Conservation (phyloP, 2,888 invertebrate species). For the Crepidodera aurea region DNA sequence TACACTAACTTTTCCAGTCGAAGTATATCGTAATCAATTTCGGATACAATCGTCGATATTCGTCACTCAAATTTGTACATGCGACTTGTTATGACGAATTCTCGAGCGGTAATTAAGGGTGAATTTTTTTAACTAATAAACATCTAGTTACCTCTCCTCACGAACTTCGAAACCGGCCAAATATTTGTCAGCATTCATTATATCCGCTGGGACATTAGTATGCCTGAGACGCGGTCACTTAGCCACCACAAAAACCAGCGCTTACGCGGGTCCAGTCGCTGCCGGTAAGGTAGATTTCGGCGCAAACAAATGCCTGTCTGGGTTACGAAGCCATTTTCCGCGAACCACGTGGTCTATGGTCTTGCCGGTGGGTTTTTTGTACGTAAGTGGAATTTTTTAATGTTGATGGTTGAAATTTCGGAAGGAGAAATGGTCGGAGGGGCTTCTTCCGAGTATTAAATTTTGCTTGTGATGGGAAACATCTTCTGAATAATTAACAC, state of each 20-base stretch:
- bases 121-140: conserved; percentile 47
- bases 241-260: conserved; percentile 44
- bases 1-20: no score
- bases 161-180: conserved; percentile 46
- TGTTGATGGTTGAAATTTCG: conserved; percentile 18
- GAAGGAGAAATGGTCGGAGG: background rate
- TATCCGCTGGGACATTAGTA: conserved; percentile 48
- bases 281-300: conserved; percentile 35
- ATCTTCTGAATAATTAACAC: no score
- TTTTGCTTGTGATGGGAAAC: background rate
- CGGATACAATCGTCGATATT: background rate
- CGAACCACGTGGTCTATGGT: conserved; percentile 53
- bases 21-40: no score
- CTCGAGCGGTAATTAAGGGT: conserved; percentile 45
- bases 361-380: conserved; percentile 43
- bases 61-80: background rate
- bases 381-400: conserved; percentile 44
- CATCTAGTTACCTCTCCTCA: conserved; percentile 46
- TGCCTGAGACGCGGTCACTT: conserved; percentile 49
- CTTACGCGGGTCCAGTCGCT: conserved; percentile 20
- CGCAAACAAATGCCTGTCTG: conserved; percentile 51
- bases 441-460: conserved; percentile 1
- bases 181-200: conserved; percentile 53
- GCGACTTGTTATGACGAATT: conserved; percentile 44
- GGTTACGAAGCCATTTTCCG: conserved; percentile 49